Evolutionary conservation across 30 jellyfish, hydroid and myxozoan genomes (phyloP), one percentile per base, ranked within the genome.

Genomic region (Aurelia aurita): DNA sequence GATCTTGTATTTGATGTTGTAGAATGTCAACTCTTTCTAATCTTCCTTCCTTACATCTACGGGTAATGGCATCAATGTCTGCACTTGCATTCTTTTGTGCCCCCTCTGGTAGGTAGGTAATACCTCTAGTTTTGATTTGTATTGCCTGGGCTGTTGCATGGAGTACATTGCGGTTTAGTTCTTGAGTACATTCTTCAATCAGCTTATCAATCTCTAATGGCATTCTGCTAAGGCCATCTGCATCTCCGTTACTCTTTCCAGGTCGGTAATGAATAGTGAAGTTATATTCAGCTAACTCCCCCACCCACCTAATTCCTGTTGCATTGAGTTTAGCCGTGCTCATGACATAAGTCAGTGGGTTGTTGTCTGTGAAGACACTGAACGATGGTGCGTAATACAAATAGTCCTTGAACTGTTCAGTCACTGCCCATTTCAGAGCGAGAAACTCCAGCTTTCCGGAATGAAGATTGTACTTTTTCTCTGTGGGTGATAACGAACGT

Each of bases 1-100:
- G 18, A 44, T 69, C 82, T 69, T 29, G 82, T 43, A 20, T 32
- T 47, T 69, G 67, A 29, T 69, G 82, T 45, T 69, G 66, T n/a
- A 32, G 66, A 69, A 69, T 69, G 67, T 69, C 35, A 18, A 43
- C 16, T 44, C 34, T 69, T 35, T 69, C 67, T 12, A 32, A 18
- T 69, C 39, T 69, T 32, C 35, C 67, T 5, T 69, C 26, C 53
- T 34, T 65, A 22, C 54, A 65, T 29, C 26, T 69, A 69, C 39
- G 18, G 67, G 26, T 32, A 68, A 69, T 69, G 22, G 18, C 54
- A 69, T 69, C 82, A 21, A 69, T 69, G 19, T 69, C 82, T 69
- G 82, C n/a, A n/a, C n/a, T n/a, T n/a, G n/a, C n/a, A n/a, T n/a
- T n/a, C 31, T 21, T n/a, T 32, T 31, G 78, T 66, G 22, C 31